Percentiles rank a stretch among this genome's conserved stretches.
Evolutionary conservation across 1,140 invertebrate species (phyloP).

Genomic region (Littorina saxatilis): DNA sequence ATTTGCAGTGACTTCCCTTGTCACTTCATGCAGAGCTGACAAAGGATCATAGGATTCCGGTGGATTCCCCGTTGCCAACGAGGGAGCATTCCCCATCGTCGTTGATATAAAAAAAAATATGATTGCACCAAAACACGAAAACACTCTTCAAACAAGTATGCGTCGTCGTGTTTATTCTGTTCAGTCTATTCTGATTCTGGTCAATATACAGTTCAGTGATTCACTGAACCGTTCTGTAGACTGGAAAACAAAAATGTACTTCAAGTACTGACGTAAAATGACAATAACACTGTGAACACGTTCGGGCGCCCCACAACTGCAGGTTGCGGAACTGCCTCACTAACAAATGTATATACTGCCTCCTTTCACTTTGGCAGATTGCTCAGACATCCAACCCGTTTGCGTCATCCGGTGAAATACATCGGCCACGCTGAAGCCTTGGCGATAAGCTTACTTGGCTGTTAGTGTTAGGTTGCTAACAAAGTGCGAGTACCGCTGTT

Average conservation of each 20-base stretch:
- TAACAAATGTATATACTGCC: too few relatives aligned
- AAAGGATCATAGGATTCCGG: neutral
- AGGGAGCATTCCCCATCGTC: neutral
- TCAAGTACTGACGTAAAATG: neutral
- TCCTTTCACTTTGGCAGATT: too few relatives aligned
- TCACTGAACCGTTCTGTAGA: neutral
- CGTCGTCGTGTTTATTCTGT: too few relatives aligned
- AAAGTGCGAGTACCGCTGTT: too few relatives aligned
- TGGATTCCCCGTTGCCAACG: neutral
- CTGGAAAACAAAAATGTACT: neutral
- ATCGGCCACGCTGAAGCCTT: too few relatives aligned
- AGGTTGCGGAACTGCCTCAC: too few relatives aligned
- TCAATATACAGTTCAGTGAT: neutral
- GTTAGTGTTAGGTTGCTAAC: too few relatives aligned
- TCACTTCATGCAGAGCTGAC: neutral
- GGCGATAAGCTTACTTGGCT: too few relatives aligned
- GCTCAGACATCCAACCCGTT: too few relatives aligned
- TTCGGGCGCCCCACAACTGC: too few relatives aligned
- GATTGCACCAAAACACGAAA: neutral
- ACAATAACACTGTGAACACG: neutral
- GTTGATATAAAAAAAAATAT: neutral
- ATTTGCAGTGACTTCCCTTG: constrained; percentile 1
- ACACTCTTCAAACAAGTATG: neutral
- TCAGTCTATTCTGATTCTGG: too few relatives aligned
- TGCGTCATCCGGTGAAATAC: too few relatives aligned